Conservation (phyloP, 1,140 invertebrate species). For the Polypedilum vanderplanki region DNA sequence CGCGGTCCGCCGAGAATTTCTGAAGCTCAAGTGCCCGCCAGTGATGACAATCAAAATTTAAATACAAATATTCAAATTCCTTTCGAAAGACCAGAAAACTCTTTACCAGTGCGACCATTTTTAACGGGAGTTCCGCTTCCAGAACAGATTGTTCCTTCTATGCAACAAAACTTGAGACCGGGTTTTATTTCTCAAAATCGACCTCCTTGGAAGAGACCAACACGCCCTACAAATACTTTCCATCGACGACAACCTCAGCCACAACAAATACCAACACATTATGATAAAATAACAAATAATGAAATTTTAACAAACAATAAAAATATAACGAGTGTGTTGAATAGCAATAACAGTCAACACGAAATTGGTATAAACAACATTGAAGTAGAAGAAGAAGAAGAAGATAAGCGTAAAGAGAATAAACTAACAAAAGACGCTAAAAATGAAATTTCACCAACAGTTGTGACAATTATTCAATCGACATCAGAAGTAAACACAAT, state of each 20-base stretch:
- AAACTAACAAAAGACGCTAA: too few species aligned
- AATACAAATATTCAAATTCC: constrained; percentile 56
- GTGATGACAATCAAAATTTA: constrained; percentile 57
- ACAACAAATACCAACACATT: constrained; percentile 46
- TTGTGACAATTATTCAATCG: constrained; percentile 32
- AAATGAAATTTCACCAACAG: constrained; percentile 17
- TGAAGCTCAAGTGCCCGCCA: constrained; percentile 59
- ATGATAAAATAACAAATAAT: neutral
- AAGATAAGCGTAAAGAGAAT: constrained; percentile 33
- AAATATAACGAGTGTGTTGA: neutral
- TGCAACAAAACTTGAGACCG: constrained; percentile 45
- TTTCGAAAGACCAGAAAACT: constrained; percentile 56
- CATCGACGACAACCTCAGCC: constrained; percentile 47
- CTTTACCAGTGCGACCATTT: constrained; percentile 47
- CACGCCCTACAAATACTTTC: constrained; percentile 40
- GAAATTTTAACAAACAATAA: constrained; percentile 24
- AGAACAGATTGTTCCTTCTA: constrained; percentile 61
- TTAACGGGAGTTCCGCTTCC: constrained; percentile 63
- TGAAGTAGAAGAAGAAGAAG: constrained; percentile 37
- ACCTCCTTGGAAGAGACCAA: constrained; percentile 54
- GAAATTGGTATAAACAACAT: constrained; percentile 33
- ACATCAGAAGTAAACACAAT: constrained; percentile 27
- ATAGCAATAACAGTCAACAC: constrained; percentile 35
- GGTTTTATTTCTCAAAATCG: constrained; percentile 48
- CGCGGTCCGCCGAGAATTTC: constrained; percentile 75